Conservation (phyloP, 2,797 vertebrate species). For the Parauchenoglanis ngamensis region DNA sequence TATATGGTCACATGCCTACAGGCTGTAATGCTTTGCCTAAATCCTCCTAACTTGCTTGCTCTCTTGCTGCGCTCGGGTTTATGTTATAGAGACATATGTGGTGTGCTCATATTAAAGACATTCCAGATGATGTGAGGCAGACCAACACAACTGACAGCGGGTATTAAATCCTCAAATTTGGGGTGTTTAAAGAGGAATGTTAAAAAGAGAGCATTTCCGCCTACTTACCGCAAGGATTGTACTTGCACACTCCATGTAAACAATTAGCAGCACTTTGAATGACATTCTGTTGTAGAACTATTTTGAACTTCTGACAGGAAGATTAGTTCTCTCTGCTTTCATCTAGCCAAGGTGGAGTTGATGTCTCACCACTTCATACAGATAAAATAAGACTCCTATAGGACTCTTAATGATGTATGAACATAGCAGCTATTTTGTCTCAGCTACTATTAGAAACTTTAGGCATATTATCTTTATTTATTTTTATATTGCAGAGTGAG, state of each 20-base stretch:
- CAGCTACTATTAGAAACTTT: conserved; percentile 1
- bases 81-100: conserved; percentile 67
- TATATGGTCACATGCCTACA: conserved; percentile 73
- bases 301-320: conserved; percentile 36
- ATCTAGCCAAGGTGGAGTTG: conserved; percentile 24
- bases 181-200: conserved; percentile 55
- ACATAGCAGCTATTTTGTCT: background rate
- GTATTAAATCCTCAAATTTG: conserved; percentile 55
- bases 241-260: conserved; percentile 52
- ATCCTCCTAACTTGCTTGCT: conserved; percentile 66
- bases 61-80: conserved; percentile 51
- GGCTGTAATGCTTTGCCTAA: conserved; percentile 76
- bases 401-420: background rate
- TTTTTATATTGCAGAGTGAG: conserved; percentile 2
- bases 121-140: conserved; percentile 60
- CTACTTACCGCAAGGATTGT: conserved; percentile 45
- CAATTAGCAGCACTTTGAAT: conserved; percentile 55
- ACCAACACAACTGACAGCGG: conserved; percentile 54
- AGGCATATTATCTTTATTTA: conserved; percentile 17
- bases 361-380: conserved; percentile 11
- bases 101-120: conserved; percentile 61
- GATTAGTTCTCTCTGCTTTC: conserved; percentile 35
- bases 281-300: conserved; percentile 42
- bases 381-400: background rate
- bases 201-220: conserved; percentile 54